Percentiles rank a stretch among this genome's conserved stretches.
Conservation (phyloP, 2,113 vertebrate species). For the Seriola aureovittata region DNA sequence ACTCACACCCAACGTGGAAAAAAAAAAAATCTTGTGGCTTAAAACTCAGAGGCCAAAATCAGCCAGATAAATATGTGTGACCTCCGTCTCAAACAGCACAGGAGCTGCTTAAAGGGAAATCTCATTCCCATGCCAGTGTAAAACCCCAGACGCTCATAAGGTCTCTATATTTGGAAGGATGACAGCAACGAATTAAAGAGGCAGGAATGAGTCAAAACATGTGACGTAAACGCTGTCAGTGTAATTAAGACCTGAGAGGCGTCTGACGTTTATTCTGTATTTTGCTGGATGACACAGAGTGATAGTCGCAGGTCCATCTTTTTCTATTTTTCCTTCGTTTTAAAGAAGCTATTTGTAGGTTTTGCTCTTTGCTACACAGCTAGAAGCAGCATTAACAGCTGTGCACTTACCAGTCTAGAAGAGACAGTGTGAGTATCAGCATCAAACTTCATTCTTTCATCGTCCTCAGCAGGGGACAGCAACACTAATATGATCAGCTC, state of each 20-base stretch:
- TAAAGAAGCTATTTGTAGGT: no score
- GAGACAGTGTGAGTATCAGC: no score
- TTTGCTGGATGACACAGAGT: background rate
- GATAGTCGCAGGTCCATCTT: background rate
- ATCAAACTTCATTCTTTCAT: no score
- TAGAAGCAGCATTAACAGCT: no score
- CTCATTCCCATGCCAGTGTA: no score
- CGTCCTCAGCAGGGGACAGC: no score
- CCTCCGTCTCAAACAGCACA: background rate
- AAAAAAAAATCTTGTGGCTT: no score
- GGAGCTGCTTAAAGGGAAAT: background rate
- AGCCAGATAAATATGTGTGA: background rate
- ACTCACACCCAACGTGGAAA: no score
- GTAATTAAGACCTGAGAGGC: background rate
- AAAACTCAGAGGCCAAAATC: background rate
- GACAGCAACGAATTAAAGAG: slow-evolving; percentile 21
- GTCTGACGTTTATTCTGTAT: background rate
- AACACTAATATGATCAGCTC: no score
- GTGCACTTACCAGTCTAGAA: no score
- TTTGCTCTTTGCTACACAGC: no score
- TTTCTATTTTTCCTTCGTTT: no score
- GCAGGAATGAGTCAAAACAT: slow-evolving; percentile 19
- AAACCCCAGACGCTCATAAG: background rate
- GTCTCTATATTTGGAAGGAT: slow-evolving; percentile 5
- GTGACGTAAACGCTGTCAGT: slow-evolving; percentile 1